Conservation (phyloP, 2,113 vertebrate genomes). For the Zonotrichia leucophrys region DNA sequence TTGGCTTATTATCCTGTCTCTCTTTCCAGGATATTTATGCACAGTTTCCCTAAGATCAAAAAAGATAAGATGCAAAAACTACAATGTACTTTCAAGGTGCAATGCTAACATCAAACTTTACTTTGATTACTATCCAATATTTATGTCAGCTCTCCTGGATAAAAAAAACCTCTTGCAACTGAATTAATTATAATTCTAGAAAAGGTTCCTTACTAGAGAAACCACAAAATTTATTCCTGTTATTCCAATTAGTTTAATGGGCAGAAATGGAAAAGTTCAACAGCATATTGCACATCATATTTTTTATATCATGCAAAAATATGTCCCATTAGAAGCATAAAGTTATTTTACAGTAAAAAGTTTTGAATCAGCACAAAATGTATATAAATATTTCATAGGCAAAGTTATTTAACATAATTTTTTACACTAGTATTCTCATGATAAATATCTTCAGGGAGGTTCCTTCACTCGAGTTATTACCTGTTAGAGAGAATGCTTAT, state of each 20-base stretch:
- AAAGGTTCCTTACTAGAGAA: background rate
- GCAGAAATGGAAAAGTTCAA: background rate
- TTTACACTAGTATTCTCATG: rapidly evolving
- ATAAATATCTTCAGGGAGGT: background rate
- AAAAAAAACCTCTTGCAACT: background rate
- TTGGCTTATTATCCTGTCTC: background rate
- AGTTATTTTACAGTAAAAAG: background rate
- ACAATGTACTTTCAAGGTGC: background rate
- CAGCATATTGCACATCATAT: background rate
- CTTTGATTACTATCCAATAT: background rate
- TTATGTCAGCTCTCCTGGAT: background rate
- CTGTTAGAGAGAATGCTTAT: background rate
- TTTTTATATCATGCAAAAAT: background rate
- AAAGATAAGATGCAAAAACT: background rate
- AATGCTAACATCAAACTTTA: background rate
- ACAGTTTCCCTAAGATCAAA: background rate
- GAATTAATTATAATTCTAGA: background rate
- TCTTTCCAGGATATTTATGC: background rate
- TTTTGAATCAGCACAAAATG: background rate
- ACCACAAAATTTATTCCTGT: background rate
- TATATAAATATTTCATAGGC: background rate
- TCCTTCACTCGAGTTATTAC: background rate
- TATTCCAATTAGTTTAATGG: background rate
- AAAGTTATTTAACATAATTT: background rate
- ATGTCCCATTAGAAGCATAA: background rate